phyloP scores from a whole-genome alignment of 2,888 invertebrate species.

The Quadroppia sp. region DNA sequence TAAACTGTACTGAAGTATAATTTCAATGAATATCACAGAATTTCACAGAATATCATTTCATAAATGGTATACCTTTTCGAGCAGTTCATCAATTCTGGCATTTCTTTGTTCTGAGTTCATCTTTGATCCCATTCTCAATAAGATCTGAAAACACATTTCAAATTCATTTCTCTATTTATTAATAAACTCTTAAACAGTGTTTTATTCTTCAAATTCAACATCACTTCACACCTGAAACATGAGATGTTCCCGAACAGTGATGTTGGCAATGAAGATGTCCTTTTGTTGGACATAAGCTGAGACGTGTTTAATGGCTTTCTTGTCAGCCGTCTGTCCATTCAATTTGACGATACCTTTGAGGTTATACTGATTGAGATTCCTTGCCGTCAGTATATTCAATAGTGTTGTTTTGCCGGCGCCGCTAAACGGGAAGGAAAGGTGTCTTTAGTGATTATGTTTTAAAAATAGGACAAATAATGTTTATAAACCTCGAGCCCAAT shows the following conservation, averaged over 20 bases:
- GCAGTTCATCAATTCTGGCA: too few species aligned
- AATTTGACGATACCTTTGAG: conserved; percentile 27
- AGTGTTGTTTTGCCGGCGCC: conserved; percentile 39
- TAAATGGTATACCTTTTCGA: conserved; percentile 26
- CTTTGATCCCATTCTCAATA: too few species aligned
- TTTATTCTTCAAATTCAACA: not conserved
- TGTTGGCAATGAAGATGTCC: conserved; percentile 52
- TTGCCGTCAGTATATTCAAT: conserved; percentile 35
- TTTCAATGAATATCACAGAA: too few species aligned
- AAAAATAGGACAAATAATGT: too few species aligned
- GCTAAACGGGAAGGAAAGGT: too few species aligned
- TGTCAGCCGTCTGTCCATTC: conserved; percentile 19
- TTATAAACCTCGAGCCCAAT: conserved; percentile 60
- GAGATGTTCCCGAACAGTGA: conserved; percentile 52
- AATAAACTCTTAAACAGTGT: not conserved
- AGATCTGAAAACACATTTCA: too few species aligned
- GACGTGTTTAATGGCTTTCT: conserved; percentile 16
- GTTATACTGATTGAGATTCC: conserved; percentile 11
- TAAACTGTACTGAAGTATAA: conserved; percentile 66
- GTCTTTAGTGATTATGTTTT: too few species aligned
- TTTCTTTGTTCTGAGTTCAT: too few species aligned
- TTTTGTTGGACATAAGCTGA: conserved; percentile 47
- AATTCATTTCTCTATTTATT: too few species aligned
- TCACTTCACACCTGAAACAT: conserved; percentile 45
- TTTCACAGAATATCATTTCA: too few species aligned